Evolutionary conservation across 2,888 invertebrate genomes (phyloP), one percentile per base, ranked within the genome.

Genomic region (Epistrophe eligans): DNA sequence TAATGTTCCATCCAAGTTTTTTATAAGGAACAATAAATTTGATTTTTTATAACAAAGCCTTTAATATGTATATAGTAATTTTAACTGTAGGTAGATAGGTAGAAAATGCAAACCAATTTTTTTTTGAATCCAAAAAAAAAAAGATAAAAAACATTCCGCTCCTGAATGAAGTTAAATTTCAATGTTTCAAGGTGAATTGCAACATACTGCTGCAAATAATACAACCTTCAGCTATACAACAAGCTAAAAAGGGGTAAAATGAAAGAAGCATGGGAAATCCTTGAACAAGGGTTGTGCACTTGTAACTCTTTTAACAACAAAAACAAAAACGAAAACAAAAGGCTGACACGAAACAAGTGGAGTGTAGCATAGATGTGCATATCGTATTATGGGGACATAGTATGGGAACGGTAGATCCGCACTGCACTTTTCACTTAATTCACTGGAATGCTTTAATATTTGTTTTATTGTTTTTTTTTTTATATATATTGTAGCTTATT

Each of bases 201-300:
- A 88, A 79, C 83, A 88, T 88, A 84, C 79, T 88, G 88, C 83
- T 79, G 73, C 57, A 77, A 77, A 85, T 77, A 82, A 85, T 79
- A 85, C 85, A 85, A 73, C 77, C 52, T 48, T 60, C 50, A 28
- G 38, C 9, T 35, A 13, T 28, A 19, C 58, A 55, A 24, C 17
- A 43, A 66, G 48, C 32, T 24, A 24, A 48, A 40, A 32, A 32
- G 45, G 74, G 62, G 43, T 52, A 45, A 35, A n/a, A 55, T 19
- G 66, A 77, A 19, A 38, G 13, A 76, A 83, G 79, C 55, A 87
- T 87, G 66, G 79, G 48, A 79, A 82, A 87, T 87, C 87, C 82
- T 83, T 79, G 79, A 87, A 87, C 82, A 83, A 79, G 87, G 87
- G 79, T 83, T 87, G 82, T 83, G 87, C 87, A 87, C 87, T 87